Evolutionary conservation across 2,113 vertebrate genomes (phyloP).

Genomic region (Pelodiscus sinensis): DNA sequence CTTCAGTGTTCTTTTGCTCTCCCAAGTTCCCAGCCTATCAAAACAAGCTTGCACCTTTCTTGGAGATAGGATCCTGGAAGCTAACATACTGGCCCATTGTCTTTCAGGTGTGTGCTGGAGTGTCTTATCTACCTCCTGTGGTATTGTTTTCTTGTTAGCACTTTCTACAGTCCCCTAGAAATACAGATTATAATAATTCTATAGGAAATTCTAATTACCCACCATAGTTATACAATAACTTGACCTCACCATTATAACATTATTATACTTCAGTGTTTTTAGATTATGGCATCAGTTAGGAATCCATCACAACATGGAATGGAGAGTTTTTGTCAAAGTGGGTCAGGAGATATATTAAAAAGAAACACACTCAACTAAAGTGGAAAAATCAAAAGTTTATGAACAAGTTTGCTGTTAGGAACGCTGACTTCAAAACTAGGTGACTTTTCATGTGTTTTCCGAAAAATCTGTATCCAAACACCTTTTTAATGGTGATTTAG

Average conservation of each 20-base stretch:
- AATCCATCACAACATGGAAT: fast-evolving
- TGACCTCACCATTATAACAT: background rate
- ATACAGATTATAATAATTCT: background rate
- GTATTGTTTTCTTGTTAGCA: no score
- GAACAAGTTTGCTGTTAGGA: slow-evolving; percentile 3
- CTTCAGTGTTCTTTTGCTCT: no score
- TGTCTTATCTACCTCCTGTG: no score
- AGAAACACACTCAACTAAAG: background rate
- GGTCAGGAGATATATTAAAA: background rate
- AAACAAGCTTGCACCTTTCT: no score
- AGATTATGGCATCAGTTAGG: background rate
- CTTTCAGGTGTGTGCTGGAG: no score
- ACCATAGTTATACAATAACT: background rate
- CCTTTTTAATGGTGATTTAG: background rate
- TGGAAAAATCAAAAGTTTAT: background rate
- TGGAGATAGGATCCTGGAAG: no score
- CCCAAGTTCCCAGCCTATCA: no score
- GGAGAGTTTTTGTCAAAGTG: background rate
- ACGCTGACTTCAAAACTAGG: background rate
- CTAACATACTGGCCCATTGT: no score
- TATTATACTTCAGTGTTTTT: background rate
- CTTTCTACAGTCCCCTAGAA: no score
- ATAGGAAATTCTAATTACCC: background rate
- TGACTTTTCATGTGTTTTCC: background rate
- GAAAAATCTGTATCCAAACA: background rate